Conservation (phyloP, 2,888 invertebrate species). For the Lasioglossum oenotherae region DNA sequence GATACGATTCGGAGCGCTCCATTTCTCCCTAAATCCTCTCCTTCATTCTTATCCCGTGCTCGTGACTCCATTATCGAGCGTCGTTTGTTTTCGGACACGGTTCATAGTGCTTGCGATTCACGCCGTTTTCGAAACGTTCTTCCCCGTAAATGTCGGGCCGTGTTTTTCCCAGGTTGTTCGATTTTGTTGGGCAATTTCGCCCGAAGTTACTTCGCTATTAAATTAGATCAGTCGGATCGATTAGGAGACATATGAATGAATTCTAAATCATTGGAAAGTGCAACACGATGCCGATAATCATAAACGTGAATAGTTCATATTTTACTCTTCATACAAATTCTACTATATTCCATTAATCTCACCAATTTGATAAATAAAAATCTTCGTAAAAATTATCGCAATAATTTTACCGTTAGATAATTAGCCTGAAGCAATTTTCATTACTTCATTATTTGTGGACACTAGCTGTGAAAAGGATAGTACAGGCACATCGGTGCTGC, state of each 20-base stretch:
- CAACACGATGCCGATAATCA: not conserved
- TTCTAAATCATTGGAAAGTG: not conserved
- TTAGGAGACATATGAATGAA: not conserved
- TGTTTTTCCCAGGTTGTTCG: conserved; percentile 7
- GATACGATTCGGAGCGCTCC: conserved; percentile 41
- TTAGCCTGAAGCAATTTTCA: too few relatives aligned
- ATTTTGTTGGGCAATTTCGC: not conserved
- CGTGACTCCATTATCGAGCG: conserved; percentile 31
- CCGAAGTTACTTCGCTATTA: not conserved
- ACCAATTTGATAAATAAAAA: too few relatives aligned
- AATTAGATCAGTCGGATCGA: not conserved
- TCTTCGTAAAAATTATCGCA: too few relatives aligned
- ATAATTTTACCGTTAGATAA: too few relatives aligned
- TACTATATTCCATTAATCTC: too few relatives aligned
- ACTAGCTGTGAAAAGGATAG: too few relatives aligned
- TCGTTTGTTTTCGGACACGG: conserved; percentile 63
- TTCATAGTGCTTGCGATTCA: conserved; percentile 52
- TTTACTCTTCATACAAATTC: too few relatives aligned
- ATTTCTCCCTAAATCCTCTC: conserved; percentile 56
- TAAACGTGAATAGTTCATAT: not conserved
- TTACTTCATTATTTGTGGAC: too few relatives aligned
- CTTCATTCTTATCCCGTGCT: conserved; percentile 58
- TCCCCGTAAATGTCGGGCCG: not conserved
- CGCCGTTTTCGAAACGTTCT: conserved; percentile 30
- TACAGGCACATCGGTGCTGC: too few relatives aligned